phyloP scores from a whole-genome alignment of 2,797 vertebrate genomes.

The Xiphorhynchus erythropygius region DNA sequence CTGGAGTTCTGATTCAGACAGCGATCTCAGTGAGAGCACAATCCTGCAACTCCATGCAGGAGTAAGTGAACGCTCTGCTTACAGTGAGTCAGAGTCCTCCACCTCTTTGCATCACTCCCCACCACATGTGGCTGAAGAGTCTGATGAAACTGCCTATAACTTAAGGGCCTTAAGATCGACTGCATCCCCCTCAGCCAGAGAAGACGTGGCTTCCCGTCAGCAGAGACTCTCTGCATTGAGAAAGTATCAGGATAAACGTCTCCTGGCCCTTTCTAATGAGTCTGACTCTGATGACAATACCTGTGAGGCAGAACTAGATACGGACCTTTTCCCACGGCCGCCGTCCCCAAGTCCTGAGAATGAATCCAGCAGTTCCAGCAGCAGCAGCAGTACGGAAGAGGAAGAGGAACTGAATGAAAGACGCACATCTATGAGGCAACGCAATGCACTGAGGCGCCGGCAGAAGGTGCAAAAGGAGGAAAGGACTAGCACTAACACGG shows the following conservation, averaged over 20 bases:
- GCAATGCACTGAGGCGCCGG: constrained; percentile 85
- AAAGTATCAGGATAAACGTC: constrained; percentile 85
- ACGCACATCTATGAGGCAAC: constrained; percentile 80
- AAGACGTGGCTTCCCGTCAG: constrained; percentile 76
- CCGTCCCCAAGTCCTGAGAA: constrained; percentile 91
- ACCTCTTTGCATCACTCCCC: constrained; percentile 86
- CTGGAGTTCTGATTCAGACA: constrained; percentile 98
- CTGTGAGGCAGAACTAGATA: constrained; percentile 84
- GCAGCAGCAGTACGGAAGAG: constrained; percentile 87
- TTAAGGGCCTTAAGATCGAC: constrained; percentile 75
- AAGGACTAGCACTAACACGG: constrained; percentile 72
- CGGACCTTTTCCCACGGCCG: constrained; percentile 91
- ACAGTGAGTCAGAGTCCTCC: constrained; percentile 89
- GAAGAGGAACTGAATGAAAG: constrained; percentile 86
- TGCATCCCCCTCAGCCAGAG: constrained; percentile 77
- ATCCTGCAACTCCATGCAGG: constrained; percentile 93
- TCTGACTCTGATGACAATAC: constrained; percentile 94
- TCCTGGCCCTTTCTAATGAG: constrained; percentile 90
- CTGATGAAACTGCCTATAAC: constrained; percentile 75
- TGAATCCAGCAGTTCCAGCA: constrained; percentile 88
- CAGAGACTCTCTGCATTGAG: constrained; percentile 78
- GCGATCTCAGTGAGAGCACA: constrained; percentile 92
- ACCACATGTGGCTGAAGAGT: constrained; percentile 74
- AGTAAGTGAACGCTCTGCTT: constrained; percentile 82
- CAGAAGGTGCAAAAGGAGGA: constrained; percentile 83